Base-by-base conservation (phyloP, 2,888 invertebrate species). In the Helicoverpa assulta region DNA sequence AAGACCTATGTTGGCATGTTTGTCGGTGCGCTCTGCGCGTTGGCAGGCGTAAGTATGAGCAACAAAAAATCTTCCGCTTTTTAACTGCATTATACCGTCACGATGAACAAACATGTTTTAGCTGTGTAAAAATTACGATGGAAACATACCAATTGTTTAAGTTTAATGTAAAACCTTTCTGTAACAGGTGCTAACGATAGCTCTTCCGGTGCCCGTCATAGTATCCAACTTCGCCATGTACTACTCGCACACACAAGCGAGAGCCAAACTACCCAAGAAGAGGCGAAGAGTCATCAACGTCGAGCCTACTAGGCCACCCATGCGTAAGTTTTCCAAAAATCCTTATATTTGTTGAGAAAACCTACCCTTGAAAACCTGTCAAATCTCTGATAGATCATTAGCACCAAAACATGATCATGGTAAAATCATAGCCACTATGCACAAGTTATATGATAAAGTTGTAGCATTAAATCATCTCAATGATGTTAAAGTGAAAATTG, bases 1-100 rank as follows among this genome's bases (percentile, higher is more conserved):
- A 99, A 99, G 94, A 99, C 99, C 54, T 99, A 99, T 93, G 98
- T 99, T 80, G 99, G 99, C 81, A 99, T 99, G 99, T 99, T 99
- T 92, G 99, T 99, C 81, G 99, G 99, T 83, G 99, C 99, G 18
- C 96, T 99, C 59, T 99, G 99, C 95, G 99, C 99, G 77, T 96
- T 99, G 83, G 99, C 99, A 89, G 99, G 99, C 95, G 99, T 99
- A 92, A 96, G 96, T 95, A 77, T 66, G 0, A 33, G 8, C 19
- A 10, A 7, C 0, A 47, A 29, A 10, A 8, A n/a, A 8, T 51
- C 14, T 16, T 14, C 8, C 19, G 29, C 0, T 33, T 1, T 53
- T 21, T n/a, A 10, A 18, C 40, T 12, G 14, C 40, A 40, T 26
- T 3, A 26, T 26, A 26, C 4, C 26, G 26, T 3, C 26, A 26